Base-by-base conservation (phyloP, 2,888 invertebrate species). In the Folsomia candida region DNA sequence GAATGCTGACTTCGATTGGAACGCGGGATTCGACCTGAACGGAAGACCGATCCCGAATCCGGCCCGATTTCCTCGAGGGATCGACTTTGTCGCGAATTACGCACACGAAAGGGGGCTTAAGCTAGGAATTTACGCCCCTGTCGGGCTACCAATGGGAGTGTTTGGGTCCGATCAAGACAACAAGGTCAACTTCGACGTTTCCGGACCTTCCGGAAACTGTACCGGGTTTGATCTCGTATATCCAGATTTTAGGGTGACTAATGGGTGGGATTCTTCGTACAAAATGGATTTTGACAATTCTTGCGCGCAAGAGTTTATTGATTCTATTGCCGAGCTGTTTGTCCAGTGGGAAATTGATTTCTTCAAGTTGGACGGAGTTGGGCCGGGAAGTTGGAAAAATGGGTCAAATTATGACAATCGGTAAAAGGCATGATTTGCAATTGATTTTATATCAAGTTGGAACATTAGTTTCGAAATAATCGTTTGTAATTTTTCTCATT, bases 331-430 rank as follows among this genome's bases (percentile, higher is more conserved):
- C n/a, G 4, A 28, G 4, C 51, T 27, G 28, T 70, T 70, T 28
- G 70, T 29, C 18, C 29, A 59, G 11, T 70, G 70, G 70, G 70
- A 54, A 4, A 47, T 70, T 18, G 70, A 70, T 25, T 70, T 70
- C 28, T 67, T 70, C 59, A 70, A 70, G 27, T 26, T 70, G 9
- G 70, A 70, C 24, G 66, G 66, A 18, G 70, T 70, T 18, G 66
- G 66, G n/a, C 68, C 68, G 2, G 65, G 65, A 2, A 51, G 51
- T 14, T 68, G 68, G 68, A 68, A 68, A 25, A 22, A 62, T 2
- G 68, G 68, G 1, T n/a, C 68, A 26, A 68, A 68, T 27, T 68
- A 68, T 25, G 68, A 68, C 20, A 68, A 68, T 27, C 6, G 58
- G 58, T 58, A 14, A 14, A n/a, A n/a, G n/a, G n/a, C n/a, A n/a